Conservation (phyloP, 1,140 invertebrate genomes). For the Cheumatopsyche charites region DNA sequence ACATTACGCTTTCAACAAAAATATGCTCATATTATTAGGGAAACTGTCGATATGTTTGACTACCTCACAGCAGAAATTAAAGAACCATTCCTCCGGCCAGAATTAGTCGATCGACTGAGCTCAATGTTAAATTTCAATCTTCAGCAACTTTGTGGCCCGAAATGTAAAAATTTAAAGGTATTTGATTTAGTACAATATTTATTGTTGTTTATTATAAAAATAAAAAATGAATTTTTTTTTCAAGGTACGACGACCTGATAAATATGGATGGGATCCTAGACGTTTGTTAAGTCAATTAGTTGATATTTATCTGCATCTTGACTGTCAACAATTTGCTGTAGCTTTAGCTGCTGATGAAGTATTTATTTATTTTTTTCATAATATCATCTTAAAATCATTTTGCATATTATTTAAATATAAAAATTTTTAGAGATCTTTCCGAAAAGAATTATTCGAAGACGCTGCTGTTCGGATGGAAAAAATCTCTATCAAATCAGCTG, state of each 20-base stretch:
- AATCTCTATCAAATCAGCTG: slow-evolving; percentile 79
- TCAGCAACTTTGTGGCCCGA: slow-evolving; percentile 94
- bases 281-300: slow-evolving; percentile 88
- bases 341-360: slow-evolving; percentile 90
- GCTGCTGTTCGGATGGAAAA: slow-evolving; percentile 81
- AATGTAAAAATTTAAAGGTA: slow-evolving; percentile 96
- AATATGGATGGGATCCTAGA: slow-evolving; percentile 96
- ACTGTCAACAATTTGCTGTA: slow-evolving; percentile 88
- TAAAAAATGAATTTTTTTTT: slow-evolving; percentile 2
- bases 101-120: slow-evolving; percentile 90
- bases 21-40: slow-evolving; percentile 55
- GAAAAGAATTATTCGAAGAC: slow-evolving; percentile 89
- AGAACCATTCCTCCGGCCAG: slow-evolving; percentile 90
- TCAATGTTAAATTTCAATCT: slow-evolving; percentile 99
- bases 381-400: slow-evolving; percentile 39
- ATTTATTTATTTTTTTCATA: slow-evolving; percentile 44
- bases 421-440: slow-evolving; percentile 85
- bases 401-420: slow-evolving; percentile 37
- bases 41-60: slow-evolving; percentile 98
- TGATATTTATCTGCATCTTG: slow-evolving; percentile 96
- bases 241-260: slow-evolving; percentile 84
- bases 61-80: slow-evolving; percentile 94
- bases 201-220: not conserved
- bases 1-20: not conserved
- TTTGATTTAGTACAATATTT: slow-evolving; percentile 4